Base-by-base conservation (phyloP, 2,797 vertebrate species). In the Tenualosa ilisha region DNA sequence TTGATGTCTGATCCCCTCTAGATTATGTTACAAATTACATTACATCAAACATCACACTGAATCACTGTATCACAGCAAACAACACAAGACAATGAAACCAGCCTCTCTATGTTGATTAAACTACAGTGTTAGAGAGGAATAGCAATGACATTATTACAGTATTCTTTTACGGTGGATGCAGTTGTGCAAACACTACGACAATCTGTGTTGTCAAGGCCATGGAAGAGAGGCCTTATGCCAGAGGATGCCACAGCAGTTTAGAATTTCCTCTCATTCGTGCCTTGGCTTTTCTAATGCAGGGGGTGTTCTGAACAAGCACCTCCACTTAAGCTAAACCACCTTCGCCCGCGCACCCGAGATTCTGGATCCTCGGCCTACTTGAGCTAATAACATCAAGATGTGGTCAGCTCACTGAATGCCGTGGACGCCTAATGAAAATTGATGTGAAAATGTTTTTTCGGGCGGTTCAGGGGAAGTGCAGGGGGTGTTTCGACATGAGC, bases 381-480 rank as follows among this genome's bases (percentile, higher is more conserved):
- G 8, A 43, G 37, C 72, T 79, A 79, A 79, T 79, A 43, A 46
- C 72, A 46, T 79, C 72, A 79, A 79, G 72, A 79, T 79, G 72
- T 79, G 72, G 72, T 79, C 72, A 20, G 72, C 72, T 79, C 72
- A 20, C 20, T 9, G 72, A 46, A 8, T n/a, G 40, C 72, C 7
- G 49, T 26, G 37, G 17, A 84, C 43, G 20, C 26, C 37, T 85
- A 85, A 85, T 59, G 40, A 50, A n/a, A 65, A 61, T 40, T 88
- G 81, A 90, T 82, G 85, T 83, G 61, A 86, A 79, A 89, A 84
- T 84, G 84, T 88, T 88, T 85, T 87, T 51, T 59, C 26, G 26
- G 22, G 46, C 53, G 82, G 89, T 90, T 90, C 88, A 89, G 79
- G 72, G 89, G 86, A 89, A 90, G 88, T 89, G 82, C 88, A 88